Evolutionary conservation across 2,113 vertebrate species (phyloP).

Genomic region (Eretmochelys imbricata): DNA sequence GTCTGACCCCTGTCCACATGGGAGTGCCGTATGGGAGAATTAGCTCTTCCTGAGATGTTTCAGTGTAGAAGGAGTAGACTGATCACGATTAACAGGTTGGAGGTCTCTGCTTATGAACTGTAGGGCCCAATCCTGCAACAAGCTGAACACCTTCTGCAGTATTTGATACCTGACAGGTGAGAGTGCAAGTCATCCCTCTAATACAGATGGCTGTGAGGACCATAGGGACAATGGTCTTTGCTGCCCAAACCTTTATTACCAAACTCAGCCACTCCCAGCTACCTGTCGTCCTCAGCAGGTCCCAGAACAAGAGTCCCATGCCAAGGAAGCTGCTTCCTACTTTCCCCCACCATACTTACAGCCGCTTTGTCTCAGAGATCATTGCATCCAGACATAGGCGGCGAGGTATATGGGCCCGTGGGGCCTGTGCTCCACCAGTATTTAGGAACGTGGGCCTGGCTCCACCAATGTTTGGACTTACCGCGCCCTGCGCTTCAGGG

Average conservation of each 20-base stretch:
- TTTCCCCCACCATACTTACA: constrained; percentile 15
- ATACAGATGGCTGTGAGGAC: neutral
- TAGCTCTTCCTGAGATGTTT: neutral
- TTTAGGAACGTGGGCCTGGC: neutral
- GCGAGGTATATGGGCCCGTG: no score
- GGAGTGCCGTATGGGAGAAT: neutral
- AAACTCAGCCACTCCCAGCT: neutral
- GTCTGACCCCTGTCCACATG: neutral
- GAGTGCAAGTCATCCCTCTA: neutral
- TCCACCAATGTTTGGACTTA: no score
- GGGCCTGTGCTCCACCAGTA: no score
- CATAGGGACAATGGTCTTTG: neutral
- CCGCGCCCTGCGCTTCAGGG: no score
- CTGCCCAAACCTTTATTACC: neutral
- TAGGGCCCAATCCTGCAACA: neutral
- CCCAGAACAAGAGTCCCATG: neutral
- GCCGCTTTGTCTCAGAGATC: neutral
- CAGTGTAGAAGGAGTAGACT: neutral
- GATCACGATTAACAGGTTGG: neutral
- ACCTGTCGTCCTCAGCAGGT: neutral
- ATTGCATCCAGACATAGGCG: constrained; percentile 16
- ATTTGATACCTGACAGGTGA: neutral
- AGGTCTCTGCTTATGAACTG: neutral
- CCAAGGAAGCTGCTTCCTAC: constrained; percentile 10
- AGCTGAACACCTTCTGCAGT: neutral